Evolutionary conservation across 2,113 vertebrate genomes (phyloP).

Genomic region (Ursus arctos): DNA sequence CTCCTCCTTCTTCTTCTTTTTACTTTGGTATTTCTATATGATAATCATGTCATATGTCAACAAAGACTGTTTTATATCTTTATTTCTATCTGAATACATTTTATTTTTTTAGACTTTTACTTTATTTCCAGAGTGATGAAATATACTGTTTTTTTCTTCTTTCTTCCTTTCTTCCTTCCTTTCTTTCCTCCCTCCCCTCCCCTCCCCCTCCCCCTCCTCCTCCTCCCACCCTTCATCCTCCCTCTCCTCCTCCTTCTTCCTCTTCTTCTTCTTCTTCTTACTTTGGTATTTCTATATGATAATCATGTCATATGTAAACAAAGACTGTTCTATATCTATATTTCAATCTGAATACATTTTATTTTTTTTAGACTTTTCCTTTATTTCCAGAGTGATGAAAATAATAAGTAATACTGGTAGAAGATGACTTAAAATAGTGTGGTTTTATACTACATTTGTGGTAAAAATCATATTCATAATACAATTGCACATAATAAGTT

Average conservation of each 20-base stretch:
- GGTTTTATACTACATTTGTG: neutral
- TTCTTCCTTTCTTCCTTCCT: no score
- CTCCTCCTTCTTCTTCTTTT: neutral
- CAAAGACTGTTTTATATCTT: neutral
- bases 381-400: neutral
- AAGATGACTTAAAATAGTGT: neutral
- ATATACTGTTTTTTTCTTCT: neutral
- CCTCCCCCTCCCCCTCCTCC: no score
- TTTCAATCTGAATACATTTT: neutral
- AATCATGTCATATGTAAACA: neutral
- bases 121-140: neutral
- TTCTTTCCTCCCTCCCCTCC: no score
- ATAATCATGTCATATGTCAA: neutral
- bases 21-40: neutral
- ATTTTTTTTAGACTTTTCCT: neutral
- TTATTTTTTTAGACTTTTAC: neutral
- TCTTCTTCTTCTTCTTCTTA: neutral
- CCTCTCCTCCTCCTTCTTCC: no score
- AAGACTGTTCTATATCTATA: neutral
- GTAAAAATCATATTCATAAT: neutral
- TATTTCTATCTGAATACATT: neutral
- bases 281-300: neutral
- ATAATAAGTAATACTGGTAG: neutral
- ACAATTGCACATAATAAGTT: no score
- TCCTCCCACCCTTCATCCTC: no score